Evolutionary conservation across 2,797 vertebrate genomes (phyloP), one percentile per base, ranked within the genome.

Genomic region (Aldrovandia affinis): DNA sequence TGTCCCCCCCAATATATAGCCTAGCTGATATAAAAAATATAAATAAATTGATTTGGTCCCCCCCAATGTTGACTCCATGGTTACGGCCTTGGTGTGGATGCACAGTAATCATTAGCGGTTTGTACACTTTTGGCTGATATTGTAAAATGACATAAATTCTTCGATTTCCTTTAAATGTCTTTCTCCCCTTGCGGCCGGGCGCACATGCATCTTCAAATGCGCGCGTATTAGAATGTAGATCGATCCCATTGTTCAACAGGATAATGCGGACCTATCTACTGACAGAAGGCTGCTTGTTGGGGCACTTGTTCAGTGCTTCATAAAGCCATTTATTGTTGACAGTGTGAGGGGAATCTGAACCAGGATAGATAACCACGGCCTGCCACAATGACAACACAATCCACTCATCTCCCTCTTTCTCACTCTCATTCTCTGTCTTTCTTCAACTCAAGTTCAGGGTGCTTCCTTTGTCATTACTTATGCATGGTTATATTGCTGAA

Each of bases 271-370:
- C 73, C 42, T 47, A 47, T 77, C 39, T 77, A 3, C 73, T 77
- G 73, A 47, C 73, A 77, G 73, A 77, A 77, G 42, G 42, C 44
- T 3, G 39, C 73, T 77, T 77, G 73, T 77, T n/a, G 0, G 42
- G 42, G 42, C 73, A 44, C 73, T 77, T 47, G 73, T 77, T n/a
- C 73, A 77, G 73, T 77, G 73, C 42, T 47, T 77, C 47, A 77
- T 77, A 77, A 77, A 77, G 73, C 47, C 73, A 77, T 77, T 77
- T 77, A 47, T 77, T 77, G 73, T 77, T 77, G 73, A 77, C 39
- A 42, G 22, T 47, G 73, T 77, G 73, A 25, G 55, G 68, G 73
- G 39, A 10, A 47, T 77, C 73, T 44, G 68, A 39, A 39, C 8
- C 33, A 39, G 68, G 63, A 39, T 20, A 18, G 18, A 36, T 20